A percentile compares a stretch with the other conserved stretches of the same genome.
These are phyloP conservation scores for Alexandromys fortis DNA, from an alignment of 2,113 vertebrate species.

Conservation along the genomic window DNA sequence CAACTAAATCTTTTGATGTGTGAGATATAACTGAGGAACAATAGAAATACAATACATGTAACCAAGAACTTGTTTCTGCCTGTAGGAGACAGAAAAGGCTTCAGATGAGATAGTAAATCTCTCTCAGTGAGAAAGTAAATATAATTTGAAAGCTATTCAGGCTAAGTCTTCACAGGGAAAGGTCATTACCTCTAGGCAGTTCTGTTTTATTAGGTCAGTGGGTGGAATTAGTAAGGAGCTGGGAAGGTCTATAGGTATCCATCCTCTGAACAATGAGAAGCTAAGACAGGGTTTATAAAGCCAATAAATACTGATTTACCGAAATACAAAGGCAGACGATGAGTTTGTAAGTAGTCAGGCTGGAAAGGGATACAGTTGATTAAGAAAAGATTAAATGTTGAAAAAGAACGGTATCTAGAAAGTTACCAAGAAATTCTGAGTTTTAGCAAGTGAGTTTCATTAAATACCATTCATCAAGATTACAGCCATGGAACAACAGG, in stretches of 20 bases:
- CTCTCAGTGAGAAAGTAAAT: background rate
- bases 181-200: background rate
- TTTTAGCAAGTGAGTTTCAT: background rate
- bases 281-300: background rate
- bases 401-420: background rate
- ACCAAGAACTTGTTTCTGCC: background rate
- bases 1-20: background rate
- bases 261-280: background rate
- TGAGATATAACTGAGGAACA: background rate
- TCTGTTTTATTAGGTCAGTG: background rate
- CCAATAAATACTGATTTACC: background rate
- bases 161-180: background rate
- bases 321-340: background rate
- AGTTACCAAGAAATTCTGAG: background rate
- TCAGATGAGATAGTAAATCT: background rate
- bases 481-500: background rate
- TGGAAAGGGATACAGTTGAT: background rate
- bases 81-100: background rate
- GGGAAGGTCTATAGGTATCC: background rate
- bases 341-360: background rate
- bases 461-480: background rate
- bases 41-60: background rate
- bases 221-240: background rate
- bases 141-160: background rate
- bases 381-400: background rate